Percentiles rank a stretch among this genome's conserved stretches.
Conservation (phyloP, 2,113 vertebrate species). For the Semicossyphus pulcher region DNA sequence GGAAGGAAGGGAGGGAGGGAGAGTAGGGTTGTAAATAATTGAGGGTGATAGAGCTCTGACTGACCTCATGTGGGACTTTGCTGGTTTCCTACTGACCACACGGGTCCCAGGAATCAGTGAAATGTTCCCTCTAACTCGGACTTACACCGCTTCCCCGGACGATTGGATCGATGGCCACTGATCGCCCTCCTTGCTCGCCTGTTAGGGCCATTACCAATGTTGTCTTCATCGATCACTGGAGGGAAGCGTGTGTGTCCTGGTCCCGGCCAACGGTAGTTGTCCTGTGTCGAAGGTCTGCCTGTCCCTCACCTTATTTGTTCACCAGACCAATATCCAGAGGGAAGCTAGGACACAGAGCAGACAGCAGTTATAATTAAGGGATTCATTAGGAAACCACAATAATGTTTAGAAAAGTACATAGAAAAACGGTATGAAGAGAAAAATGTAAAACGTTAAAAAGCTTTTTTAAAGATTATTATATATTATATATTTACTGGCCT, state of each 20-base stretch:
- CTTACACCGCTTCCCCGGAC: conserved; percentile 15
- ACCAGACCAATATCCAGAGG: background rate
- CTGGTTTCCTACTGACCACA: conserved; percentile 34
- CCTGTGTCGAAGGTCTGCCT: conserved; percentile 19
- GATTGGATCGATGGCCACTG: conserved; percentile 49
- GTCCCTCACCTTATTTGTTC: conserved; percentile 9
- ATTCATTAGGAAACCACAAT: background rate
- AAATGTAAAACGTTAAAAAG: too few relatives aligned
- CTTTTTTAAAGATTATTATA: too few relatives aligned
- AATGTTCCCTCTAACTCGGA: conserved; percentile 54
- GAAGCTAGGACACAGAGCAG: conserved; percentile 6
- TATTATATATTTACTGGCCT: too few relatives aligned
- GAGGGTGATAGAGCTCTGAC: conserved; percentile 3
- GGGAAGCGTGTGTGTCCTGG: conserved; percentile 16
- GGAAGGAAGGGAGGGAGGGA: background rate
- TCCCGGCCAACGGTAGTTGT: conserved; percentile 20
- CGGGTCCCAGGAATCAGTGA: conserved; percentile 20
- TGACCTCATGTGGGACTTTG: conserved; percentile 8
- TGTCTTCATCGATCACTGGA: conserved; percentile 56
- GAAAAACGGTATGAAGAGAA: too few relatives aligned
- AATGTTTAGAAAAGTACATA: too few relatives aligned
- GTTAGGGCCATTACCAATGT: conserved; percentile 58
- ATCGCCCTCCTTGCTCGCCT: conserved; percentile 49
- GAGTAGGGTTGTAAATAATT: conserved; percentile 22
- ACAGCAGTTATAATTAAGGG: background rate